Evolutionary conservation across 2,797 vertebrate species (phyloP), one percentile per base, ranked within the genome.

Genomic region (Telmatherina bonti): DNA sequence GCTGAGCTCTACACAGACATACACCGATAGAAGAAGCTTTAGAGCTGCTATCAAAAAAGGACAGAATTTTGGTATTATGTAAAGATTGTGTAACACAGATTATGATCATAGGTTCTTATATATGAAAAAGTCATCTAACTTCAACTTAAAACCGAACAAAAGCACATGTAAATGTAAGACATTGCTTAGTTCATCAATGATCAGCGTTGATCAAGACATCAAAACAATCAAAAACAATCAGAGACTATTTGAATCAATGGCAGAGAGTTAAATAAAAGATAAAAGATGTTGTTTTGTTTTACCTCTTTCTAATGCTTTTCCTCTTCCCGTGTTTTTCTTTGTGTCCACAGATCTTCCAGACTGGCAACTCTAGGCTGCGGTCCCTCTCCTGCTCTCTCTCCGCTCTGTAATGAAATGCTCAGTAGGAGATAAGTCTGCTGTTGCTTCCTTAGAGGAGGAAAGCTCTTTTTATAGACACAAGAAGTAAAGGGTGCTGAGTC

Each of bases 401-500:
- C 53, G 67, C 76, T 84, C 72, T 68, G 76, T 71, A 57, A 63
- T 76, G 72, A 83, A 85, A 65, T 60, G 74, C 54, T 81, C 72
- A 20, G 76, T 67, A 53, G 61, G 78, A 84, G 74, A 82, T 15
- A 35, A 68, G 56, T 84, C 81, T 76, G 74, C 72, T 53, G 73
- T 70, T 64, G 70, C 74, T 72, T 83, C 76, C 80, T 83, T 15
- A 53, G 56, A 82, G 64, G 76, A 87, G 45, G 71, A 67, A 72
- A 67, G 86, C 88, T 89, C 88, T 87, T 93, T 92, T 85, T 92
- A 89, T 90, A 90, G 87, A 72, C 41, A 13, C 84, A 41, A 30
- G 65, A 76, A 78, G 78, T 66, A 58, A 20, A 47, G 51, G 65
- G 74, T 72, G 57, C 22, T 1, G 65, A 82, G 63, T 81, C 70